Evolutionary conservation across 2,888 invertebrate species (phyloP), one percentile per base, ranked within the genome.

Genomic region (Ophion slaviceki): DNA sequence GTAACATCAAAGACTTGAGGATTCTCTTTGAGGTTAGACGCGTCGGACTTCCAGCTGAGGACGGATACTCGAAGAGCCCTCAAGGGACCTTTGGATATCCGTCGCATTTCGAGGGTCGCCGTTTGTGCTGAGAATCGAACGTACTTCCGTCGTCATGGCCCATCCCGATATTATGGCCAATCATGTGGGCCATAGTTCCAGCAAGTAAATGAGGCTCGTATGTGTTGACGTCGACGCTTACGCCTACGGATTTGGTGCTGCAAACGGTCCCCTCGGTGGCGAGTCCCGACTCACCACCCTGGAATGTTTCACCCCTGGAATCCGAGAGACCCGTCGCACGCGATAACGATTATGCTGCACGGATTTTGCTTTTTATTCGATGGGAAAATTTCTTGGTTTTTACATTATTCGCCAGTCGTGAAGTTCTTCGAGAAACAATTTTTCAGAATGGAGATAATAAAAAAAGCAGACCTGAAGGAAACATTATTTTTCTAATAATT

Each of bases 181-280:
- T 98, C 98, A 99, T 99, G 93, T 99, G 99, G 59, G 99, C 98
- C 97, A 99, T 97, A 70, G 99, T 98, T 68, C 98, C 98, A n/a
- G 99, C 99, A 53, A 98, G 95, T 84, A 99, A 96, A 94, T 99
- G 98, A 0, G 98, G 98, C 93, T 99, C 98, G 92, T 98, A 98
- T 6, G 98, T 97, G 94, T 98, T 98, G 86, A 98, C 96, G 94
- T 98, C 98, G 92, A 98, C 98, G 91, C 98, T 98, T 91, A 99
- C 97, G 87, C 98, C 99, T 45, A 98, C 97, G 1, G 99, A 97
- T 94, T 98, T 97, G 36, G 97, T 96, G 59, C 98, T 99, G 95
- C 99, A 99, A 88, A 99, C 97, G 62, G 98, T 98, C 91, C 98
- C 97, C 1, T 98, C 98, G 36, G 98, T 97, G 1, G 99, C 98